Evolutionary conservation across 2,888 invertebrate genomes (phyloP).

Genomic region (Cyclophora albipunctata): DNA sequence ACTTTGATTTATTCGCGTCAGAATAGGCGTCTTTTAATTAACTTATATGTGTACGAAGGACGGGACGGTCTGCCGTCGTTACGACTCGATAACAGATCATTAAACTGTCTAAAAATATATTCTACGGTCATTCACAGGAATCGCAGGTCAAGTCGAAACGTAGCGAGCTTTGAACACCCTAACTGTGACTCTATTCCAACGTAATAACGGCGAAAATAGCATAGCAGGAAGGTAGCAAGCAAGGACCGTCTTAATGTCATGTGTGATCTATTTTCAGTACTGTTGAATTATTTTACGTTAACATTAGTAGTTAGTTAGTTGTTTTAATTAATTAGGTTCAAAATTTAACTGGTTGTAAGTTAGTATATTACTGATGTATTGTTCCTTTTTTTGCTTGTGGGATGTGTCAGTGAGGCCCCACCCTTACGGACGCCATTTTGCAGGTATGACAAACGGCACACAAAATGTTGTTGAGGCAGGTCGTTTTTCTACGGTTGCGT

Average conservation of each 20-base stretch:
- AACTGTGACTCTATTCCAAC: conserved; percentile 3
- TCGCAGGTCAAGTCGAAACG: conserved; percentile 20
- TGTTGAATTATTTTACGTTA: background rate
- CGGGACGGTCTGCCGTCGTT: conserved; percentile 14
- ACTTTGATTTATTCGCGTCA: conserved; percentile 32
- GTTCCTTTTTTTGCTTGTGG: no score
- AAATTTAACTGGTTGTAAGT: no score
- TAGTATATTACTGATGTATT: no score
- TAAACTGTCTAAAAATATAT: conserved; percentile 24
- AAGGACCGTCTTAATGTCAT: conserved; percentile 4
- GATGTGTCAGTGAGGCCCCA: conserved; percentile 2
- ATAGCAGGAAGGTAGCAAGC: background rate
- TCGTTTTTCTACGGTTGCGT: background rate
- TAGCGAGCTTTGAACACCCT: conserved; percentile 4
- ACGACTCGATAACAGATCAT: conserved; percentile 21
- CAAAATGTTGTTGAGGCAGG: conserved; percentile 8
- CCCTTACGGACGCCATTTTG: conserved; percentile 6
- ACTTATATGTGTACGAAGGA: conserved; percentile 15
- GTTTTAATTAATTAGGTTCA: no score
- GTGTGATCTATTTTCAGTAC: conserved; percentile 9
- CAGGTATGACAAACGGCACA: background rate
- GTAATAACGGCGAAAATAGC: conserved; percentile 4
- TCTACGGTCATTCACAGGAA: conserved; percentile 25
- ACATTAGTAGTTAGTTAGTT: no score
- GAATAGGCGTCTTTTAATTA: conserved; percentile 25